Evolutionary conservation across 2,113 vertebrate species (phyloP), one percentile per base, ranked within the genome.

Genomic region (Accipiter cooperii): DNA sequence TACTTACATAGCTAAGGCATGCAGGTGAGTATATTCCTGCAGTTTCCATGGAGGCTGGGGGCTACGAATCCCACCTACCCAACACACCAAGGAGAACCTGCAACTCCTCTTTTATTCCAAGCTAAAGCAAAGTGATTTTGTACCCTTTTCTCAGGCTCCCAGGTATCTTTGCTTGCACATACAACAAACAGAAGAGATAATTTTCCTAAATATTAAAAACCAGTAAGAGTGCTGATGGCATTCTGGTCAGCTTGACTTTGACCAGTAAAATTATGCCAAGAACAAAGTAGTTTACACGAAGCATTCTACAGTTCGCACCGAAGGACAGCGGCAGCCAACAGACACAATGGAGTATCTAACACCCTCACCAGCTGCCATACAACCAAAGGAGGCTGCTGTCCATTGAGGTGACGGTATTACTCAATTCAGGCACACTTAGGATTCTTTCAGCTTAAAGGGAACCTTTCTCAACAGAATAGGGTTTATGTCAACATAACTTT

Each of bases 1-100:
- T n/a, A 26, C 36, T 34, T 5, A 4, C 1, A 2, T 3, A 28
- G 58, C 21, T 11, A 18, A 9, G 17, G n/a, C n/a, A 49, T 0
- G 1, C 16, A 25, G 26, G n/a, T 3, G 5, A 42, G 16, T 4
- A n/a, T 10, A 8, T 15, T 28, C 44, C 42, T 24, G 15, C 60
- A 16, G 47, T 1, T 34, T 54, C 42, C 8, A 40, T 3, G 2
- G 42, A 44, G 25, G 31, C 46, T 46, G 63, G 29, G 22, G 36
- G 6, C 33, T 13, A 36, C 61, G 26, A 57, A 75, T 8, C 61
- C 70, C 83, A 52, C 6, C 17, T 10, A 51, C 44, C 52, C 69
- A 77, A 7, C 12, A 15, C 0, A 3, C 9, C 21, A 5, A 31
- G 38, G 28, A 58, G 22, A 76, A 64, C n/a, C 33, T n/a, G 6